A percentile compares a stretch with the other conserved stretches of the same genome.
Conservation (phyloP, 1,140 invertebrate genomes). For the Frieseomelitta varia region DNA sequence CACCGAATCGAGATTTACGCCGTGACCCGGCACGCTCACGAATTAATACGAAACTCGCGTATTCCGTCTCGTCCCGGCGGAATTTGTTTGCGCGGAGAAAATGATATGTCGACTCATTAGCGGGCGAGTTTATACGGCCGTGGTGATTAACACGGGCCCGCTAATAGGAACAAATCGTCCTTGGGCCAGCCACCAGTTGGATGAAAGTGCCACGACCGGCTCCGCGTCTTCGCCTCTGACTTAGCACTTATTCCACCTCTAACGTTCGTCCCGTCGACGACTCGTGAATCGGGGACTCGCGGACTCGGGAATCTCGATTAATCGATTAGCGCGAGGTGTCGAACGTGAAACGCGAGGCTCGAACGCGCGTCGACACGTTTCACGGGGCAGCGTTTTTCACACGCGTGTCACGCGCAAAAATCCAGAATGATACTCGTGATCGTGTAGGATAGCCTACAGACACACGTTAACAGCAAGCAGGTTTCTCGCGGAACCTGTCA, state of each 20-base stretch:
- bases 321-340: slow-evolving; percentile 14
- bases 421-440: slow-evolving; percentile 27
- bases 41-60: slow-evolving; percentile 17
- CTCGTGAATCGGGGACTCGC: not conserved
- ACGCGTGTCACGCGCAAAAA: slow-evolving; percentile 30
- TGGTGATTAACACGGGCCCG: slow-evolving; percentile 51
- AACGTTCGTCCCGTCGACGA: not conserved
- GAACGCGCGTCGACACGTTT: slow-evolving; percentile 3
- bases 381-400: slow-evolving; percentile 26
- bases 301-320: slow-evolving; percentile 11
- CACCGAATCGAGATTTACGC: too few species aligned
- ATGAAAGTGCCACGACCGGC: slow-evolving; percentile 24
- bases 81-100: slow-evolving; percentile 22
- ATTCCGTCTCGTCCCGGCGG: slow-evolving; percentile 1
- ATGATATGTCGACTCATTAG: slow-evolving; percentile 53
- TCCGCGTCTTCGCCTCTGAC: not conserved
- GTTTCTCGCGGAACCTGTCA: slow-evolving; percentile 41
- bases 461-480: not conserved
- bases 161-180: slow-evolving; percentile 60
- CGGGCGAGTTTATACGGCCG: slow-evolving; percentile 46
- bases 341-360: not conserved
- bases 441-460: slow-evolving; percentile 6
- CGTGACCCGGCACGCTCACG: not conserved
- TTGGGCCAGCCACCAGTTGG: slow-evolving; percentile 13
- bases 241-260: not conserved